Evolutionary conservation across 2,113 vertebrate species (phyloP), one percentile per base, ranked within the genome.

Genomic region (Ornithorhynchus anatinus): DNA sequence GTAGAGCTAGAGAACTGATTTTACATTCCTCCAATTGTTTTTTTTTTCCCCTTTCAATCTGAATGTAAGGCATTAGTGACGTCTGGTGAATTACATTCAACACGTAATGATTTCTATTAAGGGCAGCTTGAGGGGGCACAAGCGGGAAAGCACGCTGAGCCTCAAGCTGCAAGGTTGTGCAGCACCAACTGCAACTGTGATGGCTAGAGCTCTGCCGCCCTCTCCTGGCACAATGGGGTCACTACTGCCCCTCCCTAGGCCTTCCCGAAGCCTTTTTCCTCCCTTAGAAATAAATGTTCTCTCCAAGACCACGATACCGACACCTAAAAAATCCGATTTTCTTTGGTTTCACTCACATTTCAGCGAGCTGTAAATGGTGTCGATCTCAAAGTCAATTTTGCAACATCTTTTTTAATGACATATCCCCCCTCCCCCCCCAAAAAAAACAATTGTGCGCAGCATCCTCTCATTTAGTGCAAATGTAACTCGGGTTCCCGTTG

Each of bases 201-300:
- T 90, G 19, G 22, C 72, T 79, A 82, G 75, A 71, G 62, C 66
- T 89, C 72, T 59, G 73, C 72, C 88, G 77, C 89, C 93, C 91
- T 88, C 93, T 93, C 77, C 83, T 87, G 93, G 87, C 40, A 3
- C 0, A 2, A 1, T 12, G 11, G 17, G 9, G 32, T 38, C 58
- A 22, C 29, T 40, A 44, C 63, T 59, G 57, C 38, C 10, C 16
- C 23, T 36, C 31, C 53, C 51, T 36, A 36, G 59, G 65, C 43
- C 56, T 40, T 33, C n/a, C 51, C 59, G 43, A 20, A 0, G 2
- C 5, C 59, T 63, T 54, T 32, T 63, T 64, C 72, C 23, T 42
- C 51, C 35, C 27, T 42, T 45, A 45, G 59, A 22, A 48, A 52
- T n/a, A 19, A 33, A 60, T 61, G 27, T 43, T 64, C 53, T 35